Percentiles rank a stretch among this genome's conserved stretches.
phyloP scores from a whole-genome alignment of 2,888 invertebrate species.

The Hedya salicella region DNA sequence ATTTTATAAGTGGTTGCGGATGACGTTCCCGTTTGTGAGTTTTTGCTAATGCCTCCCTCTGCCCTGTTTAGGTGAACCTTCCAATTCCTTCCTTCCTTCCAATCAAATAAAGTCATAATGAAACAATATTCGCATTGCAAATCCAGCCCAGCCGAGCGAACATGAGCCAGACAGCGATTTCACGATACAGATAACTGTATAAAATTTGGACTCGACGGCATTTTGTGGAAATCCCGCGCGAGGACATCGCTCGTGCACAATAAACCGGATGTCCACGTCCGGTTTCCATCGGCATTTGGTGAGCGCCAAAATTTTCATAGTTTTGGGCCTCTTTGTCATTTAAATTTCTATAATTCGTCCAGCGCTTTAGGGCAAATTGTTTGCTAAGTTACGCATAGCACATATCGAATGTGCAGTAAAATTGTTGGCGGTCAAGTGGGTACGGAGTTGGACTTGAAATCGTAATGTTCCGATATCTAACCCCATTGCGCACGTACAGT shows the following conservation, averaged over 20 bases:
- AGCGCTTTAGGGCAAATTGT: constrained; percentile 37
- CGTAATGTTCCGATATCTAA: no score
- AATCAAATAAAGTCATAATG: background rate
- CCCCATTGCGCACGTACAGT: no score
- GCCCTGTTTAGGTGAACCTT: no score
- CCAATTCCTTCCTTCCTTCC: background rate
- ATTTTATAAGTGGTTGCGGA: no score
- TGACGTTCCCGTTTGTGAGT: no score
- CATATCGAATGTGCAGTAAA: background rate
- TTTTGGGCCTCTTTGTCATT: constrained; percentile 76
- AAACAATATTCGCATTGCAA: constrained; percentile 11
- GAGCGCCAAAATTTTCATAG: constrained; percentile 82
- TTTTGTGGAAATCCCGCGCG: constrained; percentile 67
- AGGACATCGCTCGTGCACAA: constrained; percentile 81
- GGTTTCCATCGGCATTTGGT: constrained; percentile 78
- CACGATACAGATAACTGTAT: constrained; percentile 76
- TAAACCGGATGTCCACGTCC: constrained; percentile 73
- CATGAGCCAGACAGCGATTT: constrained; percentile 65
- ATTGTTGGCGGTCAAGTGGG: no score
- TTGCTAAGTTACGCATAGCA: constrained; percentile 19
- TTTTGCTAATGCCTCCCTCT: no score
- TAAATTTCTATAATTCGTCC: constrained; percentile 63
- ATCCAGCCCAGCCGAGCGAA: constrained; percentile 41
- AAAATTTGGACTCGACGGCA: constrained; percentile 71
- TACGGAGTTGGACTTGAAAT: no score